phyloP scores from a whole-genome alignment of 1,140 invertebrate species.

The Camponotus vicinus region DNA sequence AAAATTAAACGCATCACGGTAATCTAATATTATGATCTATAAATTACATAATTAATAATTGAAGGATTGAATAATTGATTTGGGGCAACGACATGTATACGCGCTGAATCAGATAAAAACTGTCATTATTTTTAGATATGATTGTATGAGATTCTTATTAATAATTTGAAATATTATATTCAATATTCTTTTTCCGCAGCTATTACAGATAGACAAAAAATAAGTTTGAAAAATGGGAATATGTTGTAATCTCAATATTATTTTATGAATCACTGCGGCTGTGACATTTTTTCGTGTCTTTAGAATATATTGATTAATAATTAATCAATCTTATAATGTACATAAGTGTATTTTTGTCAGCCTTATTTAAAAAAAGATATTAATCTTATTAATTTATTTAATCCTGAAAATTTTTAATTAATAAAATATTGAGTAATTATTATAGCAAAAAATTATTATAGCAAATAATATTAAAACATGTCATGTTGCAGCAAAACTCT shows the following conservation, averaged over 20 bases:
- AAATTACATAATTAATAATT: constrained; percentile 34
- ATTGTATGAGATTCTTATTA: constrained; percentile 5
- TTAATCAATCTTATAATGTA: constrained; percentile 17
- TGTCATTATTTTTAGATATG: constrained; percentile 25
- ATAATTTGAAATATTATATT: not conserved
- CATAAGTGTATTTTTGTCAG: not conserved
- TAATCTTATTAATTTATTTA: constrained; percentile 8
- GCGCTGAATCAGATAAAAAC: not conserved
- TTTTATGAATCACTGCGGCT: not conserved
- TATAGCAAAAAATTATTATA: not conserved
- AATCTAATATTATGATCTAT: not conserved
- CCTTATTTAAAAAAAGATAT: not conserved
- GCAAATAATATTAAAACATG: constrained; percentile 2
- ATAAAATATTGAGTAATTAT: constrained; percentile 13
- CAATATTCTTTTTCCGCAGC: not conserved
- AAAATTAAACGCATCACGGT: constrained; percentile 42
- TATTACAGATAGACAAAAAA: not conserved
- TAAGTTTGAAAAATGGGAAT: not conserved
- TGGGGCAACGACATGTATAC: not conserved
- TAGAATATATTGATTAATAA: constrained; percentile 12
- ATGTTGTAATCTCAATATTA: not conserved
- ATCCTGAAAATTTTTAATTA: not conserved
- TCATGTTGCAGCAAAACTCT: constrained; percentile 27
- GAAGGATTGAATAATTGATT: not conserved
- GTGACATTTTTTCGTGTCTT: not conserved